Evolutionary conservation across 2,888 invertebrate genomes (phyloP).

Genomic region (Amblyteles armatorius): DNA sequence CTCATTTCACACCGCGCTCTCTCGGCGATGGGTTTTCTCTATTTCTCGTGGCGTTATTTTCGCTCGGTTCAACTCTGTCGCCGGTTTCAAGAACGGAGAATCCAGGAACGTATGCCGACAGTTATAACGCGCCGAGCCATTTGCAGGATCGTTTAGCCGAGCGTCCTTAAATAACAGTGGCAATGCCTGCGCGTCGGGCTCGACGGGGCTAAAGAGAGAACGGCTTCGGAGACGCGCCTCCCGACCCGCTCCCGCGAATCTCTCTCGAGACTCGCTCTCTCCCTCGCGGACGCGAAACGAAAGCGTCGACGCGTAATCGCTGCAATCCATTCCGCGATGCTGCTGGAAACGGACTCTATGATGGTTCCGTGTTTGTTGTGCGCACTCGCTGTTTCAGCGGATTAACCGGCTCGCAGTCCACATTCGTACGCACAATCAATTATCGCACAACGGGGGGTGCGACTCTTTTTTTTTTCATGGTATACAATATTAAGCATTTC

Average conservation of each 20-base stretch:
- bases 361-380: conserved; percentile 41
- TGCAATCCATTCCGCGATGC: conserved; percentile 68
- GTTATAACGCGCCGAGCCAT: conserved; percentile 78
- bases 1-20: conserved; percentile 41
- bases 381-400: conserved; percentile 20
- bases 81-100: conserved; percentile 37
- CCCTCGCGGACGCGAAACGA: conserved; percentile 57
- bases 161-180: conserved; percentile 77
- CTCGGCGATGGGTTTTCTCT: conserved; percentile 39
- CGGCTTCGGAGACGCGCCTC: conserved; percentile 35
- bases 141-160: conserved; percentile 79
- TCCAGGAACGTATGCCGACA: conserved; percentile 73
- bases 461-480: not conserved
- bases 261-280: conserved; percentile 4
- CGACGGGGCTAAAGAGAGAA: conserved; percentile 15
- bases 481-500: not conserved
- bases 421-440: not conserved
- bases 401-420: conserved; percentile 21
- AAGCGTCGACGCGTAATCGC: conserved; percentile 74
- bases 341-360: conserved; percentile 39
- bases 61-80: conserved; percentile 32
- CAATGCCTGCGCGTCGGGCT: conserved; percentile 44
- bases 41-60: conserved; percentile 44
- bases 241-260: conserved; percentile 21
- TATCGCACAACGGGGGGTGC: not conserved